These are phyloP conservation scores for Congeria kusceri DNA, from an alignment of 2,888 invertebrate genomes.

Conservation along the genomic window DNA sequence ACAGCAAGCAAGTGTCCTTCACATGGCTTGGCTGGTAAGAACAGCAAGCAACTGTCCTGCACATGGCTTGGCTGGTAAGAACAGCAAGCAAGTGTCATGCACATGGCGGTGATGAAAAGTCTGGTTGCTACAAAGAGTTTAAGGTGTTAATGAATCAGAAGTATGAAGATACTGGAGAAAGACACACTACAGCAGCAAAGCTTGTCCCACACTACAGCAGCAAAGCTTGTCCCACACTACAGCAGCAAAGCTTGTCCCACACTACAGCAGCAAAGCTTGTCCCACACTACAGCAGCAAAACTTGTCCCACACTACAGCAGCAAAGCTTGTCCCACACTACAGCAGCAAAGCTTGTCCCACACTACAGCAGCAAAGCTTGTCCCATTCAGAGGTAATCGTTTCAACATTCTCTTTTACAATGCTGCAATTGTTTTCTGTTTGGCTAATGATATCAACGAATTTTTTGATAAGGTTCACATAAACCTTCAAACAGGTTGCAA, in stretches of 20 bases:
- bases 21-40: too few relatives aligned
- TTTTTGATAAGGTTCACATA: slow-evolving; percentile 7
- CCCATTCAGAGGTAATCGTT: slow-evolving; percentile 13
- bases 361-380: background rate
- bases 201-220: too few relatives aligned
- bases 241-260: background rate
- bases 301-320: background rate
- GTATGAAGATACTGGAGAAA: background rate
- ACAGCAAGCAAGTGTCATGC: slow-evolving; percentile 4
- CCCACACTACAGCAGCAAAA: background rate
- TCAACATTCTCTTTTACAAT: slow-evolving; percentile 9
- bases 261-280: background rate
- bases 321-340: background rate
- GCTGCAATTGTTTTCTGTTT: background rate
- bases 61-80: slow-evolving; percentile 4
- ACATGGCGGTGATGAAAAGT: slow-evolving; percentile 13
- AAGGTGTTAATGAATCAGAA: background rate
- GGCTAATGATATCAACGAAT: background rate
- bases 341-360: background rate
- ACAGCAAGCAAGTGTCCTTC: too few relatives aligned
- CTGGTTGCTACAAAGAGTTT: slow-evolving; percentile 12
- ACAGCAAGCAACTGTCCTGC: slow-evolving; percentile 4
- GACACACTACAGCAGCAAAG: background rate
- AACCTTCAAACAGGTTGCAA: background rate
- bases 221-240: background rate